A percentile compares a stretch with the other conserved stretches of the same genome.
Conservation (phyloP, 2,113 vertebrate genomes). For the Eulemur rufifrons region DNA sequence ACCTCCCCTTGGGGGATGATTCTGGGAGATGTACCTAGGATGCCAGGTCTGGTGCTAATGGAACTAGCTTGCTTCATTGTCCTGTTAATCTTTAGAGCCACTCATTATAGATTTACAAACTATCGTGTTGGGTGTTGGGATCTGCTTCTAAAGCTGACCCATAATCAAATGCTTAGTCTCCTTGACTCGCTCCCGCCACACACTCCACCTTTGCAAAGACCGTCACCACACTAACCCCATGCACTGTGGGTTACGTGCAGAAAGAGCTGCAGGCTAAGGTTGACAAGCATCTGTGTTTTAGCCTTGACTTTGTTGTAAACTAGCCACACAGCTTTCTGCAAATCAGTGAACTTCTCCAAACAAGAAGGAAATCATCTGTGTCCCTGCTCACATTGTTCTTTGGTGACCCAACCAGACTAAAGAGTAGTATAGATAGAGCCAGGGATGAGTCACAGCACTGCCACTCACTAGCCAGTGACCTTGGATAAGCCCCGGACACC, state of each 20-base stretch:
- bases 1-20: neutral
- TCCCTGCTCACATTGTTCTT: neutral
- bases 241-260: neutral
- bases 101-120: neutral
- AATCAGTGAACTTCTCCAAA: neutral
- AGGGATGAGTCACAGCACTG: neutral
- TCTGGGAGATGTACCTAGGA: neutral
- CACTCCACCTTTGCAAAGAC: neutral
- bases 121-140: neutral
- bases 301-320: neutral
- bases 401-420: neutral
- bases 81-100: neutral
- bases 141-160: neutral
- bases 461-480: neutral
- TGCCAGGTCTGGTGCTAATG: neutral
- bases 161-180: neutral
- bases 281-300: neutral
- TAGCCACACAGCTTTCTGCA: neutral
- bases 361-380: neutral
- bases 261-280: neutral
- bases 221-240: neutral
- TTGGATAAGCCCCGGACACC: neutral
- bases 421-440: neutral
- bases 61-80: neutral
- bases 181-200: neutral